Conservation (phyloP, 2,888 invertebrate genomes). For the Ctena decussata region DNA sequence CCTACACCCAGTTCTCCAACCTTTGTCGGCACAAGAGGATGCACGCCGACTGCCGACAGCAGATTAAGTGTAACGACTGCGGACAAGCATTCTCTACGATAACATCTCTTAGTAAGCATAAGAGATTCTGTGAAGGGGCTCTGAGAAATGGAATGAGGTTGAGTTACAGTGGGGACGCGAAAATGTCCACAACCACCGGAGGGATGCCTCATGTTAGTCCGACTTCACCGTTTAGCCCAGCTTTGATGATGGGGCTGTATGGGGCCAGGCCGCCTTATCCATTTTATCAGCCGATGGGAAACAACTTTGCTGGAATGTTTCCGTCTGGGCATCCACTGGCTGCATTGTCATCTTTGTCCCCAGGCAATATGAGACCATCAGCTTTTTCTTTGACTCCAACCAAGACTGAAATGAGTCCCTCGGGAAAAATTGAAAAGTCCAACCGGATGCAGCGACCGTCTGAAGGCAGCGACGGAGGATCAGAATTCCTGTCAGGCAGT, state of each 20-base stretch:
- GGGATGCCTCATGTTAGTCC: conserved; percentile 57
- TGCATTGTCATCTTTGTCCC: conserved; percentile 59
- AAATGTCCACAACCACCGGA: conserved; percentile 50
- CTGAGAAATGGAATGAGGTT: conserved; percentile 80
- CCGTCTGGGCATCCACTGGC: conserved; percentile 66
- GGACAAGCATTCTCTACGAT: conserved; percentile 96
- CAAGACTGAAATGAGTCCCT: conserved; percentile 47
- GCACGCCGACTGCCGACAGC: conserved; percentile 98
- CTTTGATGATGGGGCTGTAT: conserved; percentile 78
- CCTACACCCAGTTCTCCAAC: conserved; percentile 99
- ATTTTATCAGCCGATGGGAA: conserved; percentile 78
- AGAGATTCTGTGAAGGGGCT: conserved; percentile 96
- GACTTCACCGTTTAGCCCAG: conserved; percentile 67
- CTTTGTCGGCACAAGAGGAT: conserved; percentile 99
- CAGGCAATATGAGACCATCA: conserved; percentile 48
- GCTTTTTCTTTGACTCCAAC: conserved; percentile 56
- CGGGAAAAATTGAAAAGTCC: conserved; percentile 46
- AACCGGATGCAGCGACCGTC: conserved; percentile 18
- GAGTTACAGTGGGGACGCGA: conserved; percentile 62
- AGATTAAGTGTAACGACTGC: conserved; percentile 97
- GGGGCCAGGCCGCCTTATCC: conserved; percentile 77
- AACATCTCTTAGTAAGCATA: conserved; percentile 97
- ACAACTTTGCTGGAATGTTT: conserved; percentile 66
- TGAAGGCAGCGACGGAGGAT: conserved; percentile 65
- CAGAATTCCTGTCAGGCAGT: conserved; percentile 71